Evolutionary conservation across 2,888 invertebrate species (phyloP).

Genomic region (Heliconius erato): DNA sequence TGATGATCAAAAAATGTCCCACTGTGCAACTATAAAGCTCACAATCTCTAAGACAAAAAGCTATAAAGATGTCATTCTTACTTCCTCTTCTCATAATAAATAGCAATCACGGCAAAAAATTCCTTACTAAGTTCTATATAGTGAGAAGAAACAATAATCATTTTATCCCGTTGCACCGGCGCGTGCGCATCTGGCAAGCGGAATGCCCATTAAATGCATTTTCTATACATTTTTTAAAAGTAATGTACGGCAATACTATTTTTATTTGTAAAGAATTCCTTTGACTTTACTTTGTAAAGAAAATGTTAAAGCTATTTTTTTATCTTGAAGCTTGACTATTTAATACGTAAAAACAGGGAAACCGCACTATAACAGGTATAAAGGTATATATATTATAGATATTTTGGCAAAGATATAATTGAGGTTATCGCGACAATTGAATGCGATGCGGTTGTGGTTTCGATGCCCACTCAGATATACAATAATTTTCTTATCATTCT

Average conservation of each 20-base stretch:
- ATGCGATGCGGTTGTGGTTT: too few species aligned
- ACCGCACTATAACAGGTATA: too few species aligned
- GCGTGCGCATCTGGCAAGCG: constrained; percentile 42
- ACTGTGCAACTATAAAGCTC: background rate
- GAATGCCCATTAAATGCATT: constrained; percentile 36
- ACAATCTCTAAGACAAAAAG: background rate
- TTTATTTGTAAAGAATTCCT: background rate
- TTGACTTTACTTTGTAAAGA: background rate
- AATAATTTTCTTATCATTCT: too few species aligned
- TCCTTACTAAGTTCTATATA: constrained; percentile 17
- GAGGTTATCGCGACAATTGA: too few species aligned
- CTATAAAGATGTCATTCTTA: background rate
- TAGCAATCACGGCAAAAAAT: constrained; percentile 21
- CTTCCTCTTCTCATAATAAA: constrained; percentile 24
- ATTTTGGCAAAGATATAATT: too few species aligned
- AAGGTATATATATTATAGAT: too few species aligned
- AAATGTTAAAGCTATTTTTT: too few species aligned
- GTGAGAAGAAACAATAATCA: constrained; percentile 26
- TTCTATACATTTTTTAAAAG: constrained; percentile 10
- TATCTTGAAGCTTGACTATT: too few species aligned
- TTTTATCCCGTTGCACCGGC: constrained; percentile 38
- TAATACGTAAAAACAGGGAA: too few species aligned
- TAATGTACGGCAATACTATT: background rate
- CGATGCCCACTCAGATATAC: too few species aligned
- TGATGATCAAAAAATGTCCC: too few species aligned